Evolutionary conservation across 2,797 vertebrate species (phyloP), one percentile per base, ranked within the genome.

Genomic region (Phataginus tetradactyla): DNA sequence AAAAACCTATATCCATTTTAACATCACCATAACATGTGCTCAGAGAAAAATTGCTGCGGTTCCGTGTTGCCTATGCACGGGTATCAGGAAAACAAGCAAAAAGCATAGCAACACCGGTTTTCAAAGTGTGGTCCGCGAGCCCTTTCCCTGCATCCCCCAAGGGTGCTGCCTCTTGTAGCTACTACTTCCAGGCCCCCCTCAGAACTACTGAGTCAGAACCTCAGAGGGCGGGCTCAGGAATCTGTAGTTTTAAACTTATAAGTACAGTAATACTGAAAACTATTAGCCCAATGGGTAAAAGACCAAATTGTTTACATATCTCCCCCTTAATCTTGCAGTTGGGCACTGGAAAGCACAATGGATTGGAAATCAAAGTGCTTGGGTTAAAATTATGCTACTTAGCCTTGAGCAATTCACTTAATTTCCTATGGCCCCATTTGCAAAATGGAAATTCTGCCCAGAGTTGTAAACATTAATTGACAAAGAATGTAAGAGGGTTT

Each of bases 401-500:
- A 69, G 49, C 86, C 92, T 64, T 49, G n/a, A 94, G 77, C 61
- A 55, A 59, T 72, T 96, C 64, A 42, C 71, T 90, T 86, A 77
- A 79, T 91, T 61, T 91, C 80, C 49, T 80, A 27, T 51, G 55
- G 18, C 57, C 93, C 37, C 66, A 51, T 96, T 92, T 69, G 55
- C 66, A 96, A 90, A 57, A 91, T 78, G 45, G 74, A 92, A 95
- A 87, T 90, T 94, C 84, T 80, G 45, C 63, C 49, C 45, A 55
- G 45, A 86, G 79, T 74, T 92, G 18, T 95, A 95, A 90, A 81
- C 68, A 85, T 84, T 72, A 87, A 63, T 87, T 78, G 81, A 78
- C 29, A 75, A 92, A 90, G 51, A 86, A 85, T 69, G 72, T 59
- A 77, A 90, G 74, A 74, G 10, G 11, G 4, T 66, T 85, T 68